phyloP scores from a whole-genome alignment of 2,113 vertebrate species.

The Terrapene triunguis region DNA sequence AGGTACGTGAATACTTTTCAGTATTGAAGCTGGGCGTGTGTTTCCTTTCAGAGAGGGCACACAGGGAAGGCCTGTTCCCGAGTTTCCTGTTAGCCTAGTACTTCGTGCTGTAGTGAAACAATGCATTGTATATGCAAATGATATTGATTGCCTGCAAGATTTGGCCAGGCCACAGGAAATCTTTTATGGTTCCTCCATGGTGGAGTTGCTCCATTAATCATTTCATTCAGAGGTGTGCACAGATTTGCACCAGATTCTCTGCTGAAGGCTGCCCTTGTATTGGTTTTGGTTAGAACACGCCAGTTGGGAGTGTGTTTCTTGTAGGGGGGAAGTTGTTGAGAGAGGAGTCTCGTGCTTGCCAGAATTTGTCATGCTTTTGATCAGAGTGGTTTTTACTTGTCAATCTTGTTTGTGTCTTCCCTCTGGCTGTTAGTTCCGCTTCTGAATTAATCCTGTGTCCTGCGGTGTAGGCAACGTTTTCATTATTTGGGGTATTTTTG shows the following conservation, averaged over 20 bases:
- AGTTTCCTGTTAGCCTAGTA: neutral
- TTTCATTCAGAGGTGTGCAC: neutral
- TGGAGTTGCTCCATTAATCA: neutral
- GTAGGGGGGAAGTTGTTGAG: neutral
- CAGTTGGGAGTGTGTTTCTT: neutral
- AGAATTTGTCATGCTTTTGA: constrained; percentile 1
- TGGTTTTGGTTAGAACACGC: neutral
- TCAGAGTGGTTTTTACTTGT: neutral
- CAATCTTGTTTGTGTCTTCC: constrained; percentile 12
- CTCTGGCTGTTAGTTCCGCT: neutral
- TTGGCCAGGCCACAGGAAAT: neutral
- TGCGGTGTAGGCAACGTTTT: neutral
- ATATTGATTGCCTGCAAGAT: neutral
- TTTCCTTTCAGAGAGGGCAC: neutral
- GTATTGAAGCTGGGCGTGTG: neutral
- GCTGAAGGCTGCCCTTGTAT: neutral
- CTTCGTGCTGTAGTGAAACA: neutral
- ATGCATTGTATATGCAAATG: neutral
- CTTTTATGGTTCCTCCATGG: neutral
- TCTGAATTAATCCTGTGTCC: constrained; percentile 1
- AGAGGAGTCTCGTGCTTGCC: neutral
- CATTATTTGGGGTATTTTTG: neutral
- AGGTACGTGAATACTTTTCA: neutral
- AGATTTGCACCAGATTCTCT: neutral
- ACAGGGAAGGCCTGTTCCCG: neutral